These are phyloP conservation scores for Teleogryllus oceanicus DNA, from an alignment of 2,888 invertebrate species.

Conservation along the genomic window DNA sequence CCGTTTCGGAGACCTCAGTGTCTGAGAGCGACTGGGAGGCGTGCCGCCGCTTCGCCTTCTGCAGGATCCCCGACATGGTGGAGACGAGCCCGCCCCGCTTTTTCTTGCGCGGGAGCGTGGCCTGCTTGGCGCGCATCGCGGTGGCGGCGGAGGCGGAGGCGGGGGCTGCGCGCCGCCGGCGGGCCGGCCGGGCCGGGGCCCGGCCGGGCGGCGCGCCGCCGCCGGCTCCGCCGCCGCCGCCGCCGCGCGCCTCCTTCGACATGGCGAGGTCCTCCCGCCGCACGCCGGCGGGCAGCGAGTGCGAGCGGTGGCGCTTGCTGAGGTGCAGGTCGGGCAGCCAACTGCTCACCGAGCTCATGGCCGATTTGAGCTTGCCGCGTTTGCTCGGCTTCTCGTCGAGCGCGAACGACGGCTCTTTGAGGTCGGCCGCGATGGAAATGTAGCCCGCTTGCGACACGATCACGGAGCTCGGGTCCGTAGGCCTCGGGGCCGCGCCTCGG, in stretches of 20 bases:
- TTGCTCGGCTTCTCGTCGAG: conserved; percentile 63
- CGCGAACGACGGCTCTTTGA: conserved; percentile 54
- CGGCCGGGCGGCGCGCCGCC: neutral
- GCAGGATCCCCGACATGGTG: conserved; percentile 78
- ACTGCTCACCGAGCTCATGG: conserved; percentile 74
- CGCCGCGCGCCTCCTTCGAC: conserved; percentile 32
- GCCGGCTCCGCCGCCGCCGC: neutral
- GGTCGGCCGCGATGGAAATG: conserved; percentile 68
- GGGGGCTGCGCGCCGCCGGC: conserved; percentile 20
- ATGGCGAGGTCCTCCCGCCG: conserved; percentile 54
- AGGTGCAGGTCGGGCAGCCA: conserved; percentile 79
- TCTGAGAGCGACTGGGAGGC: conserved; percentile 65
- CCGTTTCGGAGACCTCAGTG: conserved; percentile 60
- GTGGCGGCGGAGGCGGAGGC: neutral
- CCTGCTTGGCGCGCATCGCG: conserved; percentile 28
- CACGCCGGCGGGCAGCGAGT: conserved; percentile 73
- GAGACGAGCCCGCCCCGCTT: conserved; percentile 78
- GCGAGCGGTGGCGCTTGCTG: conserved; percentile 73
- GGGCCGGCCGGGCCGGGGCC: conserved; percentile 41
- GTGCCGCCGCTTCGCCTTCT: conserved; percentile 69
- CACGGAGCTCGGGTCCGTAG: conserved; percentile 56
- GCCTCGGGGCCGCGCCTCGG: conserved; percentile 47
- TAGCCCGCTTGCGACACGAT: conserved; percentile 76
- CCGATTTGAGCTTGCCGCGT: conserved; percentile 68
- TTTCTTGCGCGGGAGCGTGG: conserved; percentile 54